Evolutionary conservation across 2,113 vertebrate species (phyloP), one percentile per base, ranked within the genome.

Genomic region (Gadus macrocephalus): DNA sequence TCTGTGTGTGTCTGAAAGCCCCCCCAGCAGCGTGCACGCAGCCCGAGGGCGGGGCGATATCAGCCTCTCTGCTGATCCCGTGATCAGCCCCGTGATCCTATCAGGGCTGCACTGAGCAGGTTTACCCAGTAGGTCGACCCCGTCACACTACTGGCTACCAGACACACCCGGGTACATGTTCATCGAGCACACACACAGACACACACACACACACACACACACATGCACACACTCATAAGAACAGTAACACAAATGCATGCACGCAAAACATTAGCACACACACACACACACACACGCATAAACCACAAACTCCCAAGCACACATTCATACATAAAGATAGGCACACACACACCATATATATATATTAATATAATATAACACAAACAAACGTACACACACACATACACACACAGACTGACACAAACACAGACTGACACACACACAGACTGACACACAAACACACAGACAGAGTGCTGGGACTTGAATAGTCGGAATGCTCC

Each of bases 11-110:
- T 49, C 31, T 35, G 31, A 35, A 49, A 14, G 42, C 12, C 42
- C 42, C 42, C 42, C 42, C 42, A 49, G 42, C 15, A 58, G 55
- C 75, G 61, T 74, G 75, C 73, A 72, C 78, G 85, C 87, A 87
- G 83, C 87, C 86, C 83, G 87, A 74, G 78, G 76, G 78, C 77
- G 11, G 81, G 83, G 79, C 83, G 83, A 75, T 84, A 89, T 89
- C 81, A 86, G 85, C 82, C 89, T 77, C 75, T n/a, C 77, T 53
- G 77, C 79, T 90, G 87, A 89, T 85, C 86, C 86, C 78, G 81
- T 75, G 75, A 89, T 90, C 87, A 90, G 81, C 79, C 73, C 80
- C 80, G 78, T 87, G 83, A 89, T 90, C 86, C 82, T 85, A 88
- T 89, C 88, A 88, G 88, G 83, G 82, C 84, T 89, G 85, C 81